Evolutionary conservation across 2,888 invertebrate species (phyloP), one percentile per base, ranked within the genome.

Genomic region (Bellardia pandia): DNA sequence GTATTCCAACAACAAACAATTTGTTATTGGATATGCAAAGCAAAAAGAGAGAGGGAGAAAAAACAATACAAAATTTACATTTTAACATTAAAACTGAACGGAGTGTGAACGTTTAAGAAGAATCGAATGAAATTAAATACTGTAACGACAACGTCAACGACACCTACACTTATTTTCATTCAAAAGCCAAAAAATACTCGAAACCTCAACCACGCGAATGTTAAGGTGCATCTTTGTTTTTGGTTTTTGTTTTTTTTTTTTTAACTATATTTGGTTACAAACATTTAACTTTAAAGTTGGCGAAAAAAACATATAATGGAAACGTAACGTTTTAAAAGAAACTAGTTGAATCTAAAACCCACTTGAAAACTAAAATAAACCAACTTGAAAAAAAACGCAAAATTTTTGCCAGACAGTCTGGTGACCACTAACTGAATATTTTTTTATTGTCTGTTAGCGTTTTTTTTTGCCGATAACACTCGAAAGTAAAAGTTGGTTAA

Each of bases 401-500:
- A 74, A 74, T 80, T 84, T 86, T 78, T 80, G 84, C 86, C 86
- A 87, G 87, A 87, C 87, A 82, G 87, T 85, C 87, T 87, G 87
- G 87, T 87, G 87, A 87, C 87, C 85, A 87, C 80, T 80, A 77
- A 74, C 80, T 53, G 56, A 64, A n/a, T 66, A 16, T 66, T 68
- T 45, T 30, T 69, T 2, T 58, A 4, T 51, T 51, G 56, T 80
- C 23, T 62, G 62, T 30, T 30, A 6, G 2, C 37, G 4, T 69
- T 48, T 40, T 64, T 53, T 48, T 83, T 84, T 40, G 37, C 13
- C 37, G 16, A 37, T 16, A 79, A 62, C 60, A 75, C 79, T 79
- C 64, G 11, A 68, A 85, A 68, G 60, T 53, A 60, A 69, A 76
- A n/a, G 33, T 53, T 42, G 3, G 62, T 51, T 13, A 16, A 66